Conservation (phyloP, 2,113 vertebrate species). For the Brevimyrus niger region DNA sequence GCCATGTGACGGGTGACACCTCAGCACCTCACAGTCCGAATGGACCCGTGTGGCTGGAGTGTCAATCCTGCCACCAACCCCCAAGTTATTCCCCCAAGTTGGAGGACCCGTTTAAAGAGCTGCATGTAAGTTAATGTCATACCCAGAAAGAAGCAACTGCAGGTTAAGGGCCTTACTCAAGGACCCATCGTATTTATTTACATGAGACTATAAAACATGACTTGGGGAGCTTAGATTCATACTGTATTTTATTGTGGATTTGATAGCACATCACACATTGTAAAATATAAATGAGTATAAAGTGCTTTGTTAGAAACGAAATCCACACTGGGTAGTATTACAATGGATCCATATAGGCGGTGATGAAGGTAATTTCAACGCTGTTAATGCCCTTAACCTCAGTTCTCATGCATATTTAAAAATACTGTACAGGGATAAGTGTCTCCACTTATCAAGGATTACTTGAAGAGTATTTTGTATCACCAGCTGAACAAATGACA, state of each 20-base stretch:
- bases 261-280: neutral
- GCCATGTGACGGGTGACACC: too few relatives aligned
- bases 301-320: slow-evolving; percentile 20
- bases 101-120: too few relatives aligned
- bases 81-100: too few relatives aligned
- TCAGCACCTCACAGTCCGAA: too few relatives aligned
- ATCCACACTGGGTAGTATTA: slow-evolving; percentile 34
- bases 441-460: slow-evolving; percentile 28
- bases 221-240: neutral
- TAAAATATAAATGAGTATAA: neutral
- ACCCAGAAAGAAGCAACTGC: too few relatives aligned
- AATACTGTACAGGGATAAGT: slow-evolving; percentile 26
- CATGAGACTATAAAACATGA: neutral
- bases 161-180: too few relatives aligned
- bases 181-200: neutral
- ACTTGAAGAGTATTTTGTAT: slow-evolving; percentile 28
- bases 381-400: slow-evolving; percentile 6
- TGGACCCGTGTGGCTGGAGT: too few relatives aligned
- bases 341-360: neutral
- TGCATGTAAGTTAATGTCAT: too few relatives aligned
- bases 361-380: slow-evolving; percentile 27
- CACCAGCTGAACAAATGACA: slow-evolving; percentile 28
- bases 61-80: too few relatives aligned
- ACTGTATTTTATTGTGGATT: neutral
- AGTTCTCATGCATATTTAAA: slow-evolving; percentile 48